These are phyloP conservation scores for Plodia interpunctella DNA, from an alignment of 1,140 invertebrate species.

Conservation along the genomic window DNA sequence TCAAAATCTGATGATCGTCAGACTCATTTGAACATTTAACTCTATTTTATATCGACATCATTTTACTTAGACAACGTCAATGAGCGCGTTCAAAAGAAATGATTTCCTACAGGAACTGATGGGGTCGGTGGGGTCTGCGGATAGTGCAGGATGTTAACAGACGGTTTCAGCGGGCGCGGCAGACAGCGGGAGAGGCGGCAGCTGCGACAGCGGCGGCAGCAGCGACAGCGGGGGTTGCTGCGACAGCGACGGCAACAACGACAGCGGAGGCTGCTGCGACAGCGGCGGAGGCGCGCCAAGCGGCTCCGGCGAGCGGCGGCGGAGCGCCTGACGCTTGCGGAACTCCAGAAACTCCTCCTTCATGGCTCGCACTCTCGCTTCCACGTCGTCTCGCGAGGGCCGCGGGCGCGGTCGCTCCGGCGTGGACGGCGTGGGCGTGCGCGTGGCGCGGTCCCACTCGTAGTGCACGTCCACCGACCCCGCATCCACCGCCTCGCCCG, in stretches of 20 bases:
- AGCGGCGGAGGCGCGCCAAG: slow-evolving; percentile 80
- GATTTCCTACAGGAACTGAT: neutral
- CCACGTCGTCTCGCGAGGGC: slow-evolving; percentile 83
- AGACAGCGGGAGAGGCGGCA: slow-evolving; percentile 75
- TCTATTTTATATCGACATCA: too few relatives aligned
- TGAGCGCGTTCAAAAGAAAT: slow-evolving; percentile 4
- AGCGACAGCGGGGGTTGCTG: slow-evolving; percentile 80
- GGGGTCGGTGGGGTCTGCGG: slow-evolving; percentile 20
- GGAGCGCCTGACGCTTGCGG: slow-evolving; percentile 88
- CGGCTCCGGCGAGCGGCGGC: slow-evolving; percentile 80
- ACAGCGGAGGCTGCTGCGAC: slow-evolving; percentile 85
- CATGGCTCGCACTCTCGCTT: slow-evolving; percentile 94
- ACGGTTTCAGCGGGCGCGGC: slow-evolving; percentile 50
- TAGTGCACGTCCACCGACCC: slow-evolving; percentile 96
- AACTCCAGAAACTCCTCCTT: slow-evolving; percentile 97
- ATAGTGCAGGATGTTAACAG: slow-evolving; percentile 31
- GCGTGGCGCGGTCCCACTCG: slow-evolving; percentile 92
- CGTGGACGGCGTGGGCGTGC: slow-evolving; percentile 84
- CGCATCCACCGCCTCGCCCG: slow-evolving; percentile 79
- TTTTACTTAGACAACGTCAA: neutral
- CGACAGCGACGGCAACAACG: slow-evolving; percentile 73
- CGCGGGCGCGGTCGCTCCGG: slow-evolving; percentile 79
- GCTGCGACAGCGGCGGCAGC: slow-evolving; percentile 88
- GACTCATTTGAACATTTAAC: neutral
- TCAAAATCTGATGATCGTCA: neutral